phyloP scores from a whole-genome alignment of 2,888 invertebrate genomes.

The Vanessa cardui region DNA sequence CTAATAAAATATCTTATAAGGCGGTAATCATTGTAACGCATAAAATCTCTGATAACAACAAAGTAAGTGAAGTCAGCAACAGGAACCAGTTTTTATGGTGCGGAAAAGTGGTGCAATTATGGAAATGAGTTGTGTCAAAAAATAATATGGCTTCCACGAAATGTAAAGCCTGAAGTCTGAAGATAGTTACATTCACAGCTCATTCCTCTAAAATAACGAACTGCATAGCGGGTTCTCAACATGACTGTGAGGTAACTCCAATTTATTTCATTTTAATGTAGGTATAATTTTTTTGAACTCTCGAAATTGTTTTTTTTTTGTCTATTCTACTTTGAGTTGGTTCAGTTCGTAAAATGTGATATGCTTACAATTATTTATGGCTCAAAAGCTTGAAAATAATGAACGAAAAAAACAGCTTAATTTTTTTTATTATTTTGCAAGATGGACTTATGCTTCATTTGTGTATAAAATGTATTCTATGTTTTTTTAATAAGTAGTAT shows the following conservation, averaged over 20 bases:
- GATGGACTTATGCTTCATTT: too few relatives aligned
- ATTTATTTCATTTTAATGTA: conserved; percentile 10
- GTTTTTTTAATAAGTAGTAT: too few relatives aligned
- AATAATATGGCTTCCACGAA: conserved; percentile 5
- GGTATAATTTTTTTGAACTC: conserved; percentile 5
- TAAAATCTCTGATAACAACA: too few relatives aligned
- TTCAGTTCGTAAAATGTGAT: neutral
- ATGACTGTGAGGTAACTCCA: conserved; percentile 3
- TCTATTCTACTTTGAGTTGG: neutral
- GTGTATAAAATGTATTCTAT: too few relatives aligned
- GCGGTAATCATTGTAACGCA: too few relatives aligned
- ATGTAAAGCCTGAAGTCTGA: conserved; percentile 9
- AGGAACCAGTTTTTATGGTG: too few relatives aligned
- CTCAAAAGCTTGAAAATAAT: too few relatives aligned
- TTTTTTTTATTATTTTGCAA: too few relatives aligned
- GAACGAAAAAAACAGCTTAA: too few relatives aligned
- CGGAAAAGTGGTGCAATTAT: neutral
- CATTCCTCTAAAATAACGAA: conserved; percentile 13
- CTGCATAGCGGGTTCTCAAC: conserved; percentile 5
- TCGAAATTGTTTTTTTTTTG: conserved; percentile 5
- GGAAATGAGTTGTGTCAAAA: conserved; percentile 9
- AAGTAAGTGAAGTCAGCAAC: too few relatives aligned
- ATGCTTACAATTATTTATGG: neutral
- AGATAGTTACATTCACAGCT: conserved; percentile 12
- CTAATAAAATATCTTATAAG: too few relatives aligned